A percentile compares a stretch with the other conserved stretches of the same genome.
phyloP scores from a whole-genome alignment of 2,797 vertebrate species.

The Acanthiza pusilla region DNA sequence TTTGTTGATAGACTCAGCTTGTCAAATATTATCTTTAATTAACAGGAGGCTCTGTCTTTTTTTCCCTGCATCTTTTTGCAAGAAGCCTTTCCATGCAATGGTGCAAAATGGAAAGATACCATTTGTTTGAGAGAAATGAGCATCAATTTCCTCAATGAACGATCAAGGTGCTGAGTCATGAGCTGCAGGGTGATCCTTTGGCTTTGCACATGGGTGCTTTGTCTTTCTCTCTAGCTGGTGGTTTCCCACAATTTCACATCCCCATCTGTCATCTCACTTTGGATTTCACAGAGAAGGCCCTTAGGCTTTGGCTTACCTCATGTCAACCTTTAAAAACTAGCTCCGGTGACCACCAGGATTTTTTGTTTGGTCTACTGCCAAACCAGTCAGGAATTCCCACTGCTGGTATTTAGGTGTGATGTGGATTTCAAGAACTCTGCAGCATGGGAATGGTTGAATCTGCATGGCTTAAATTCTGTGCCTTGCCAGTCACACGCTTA shows the following conservation, averaged over 20 bases:
- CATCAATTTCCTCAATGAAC: neutral
- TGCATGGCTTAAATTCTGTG: neutral
- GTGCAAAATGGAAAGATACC: neutral
- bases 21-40: neutral
- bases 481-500: neutral
- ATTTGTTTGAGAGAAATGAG: neutral
- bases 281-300: neutral
- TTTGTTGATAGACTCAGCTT: neutral
- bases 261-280: neutral
- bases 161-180: neutral
- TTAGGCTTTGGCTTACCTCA: neutral
- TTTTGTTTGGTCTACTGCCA: neutral
- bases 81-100: neutral
- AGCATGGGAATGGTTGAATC: neutral
- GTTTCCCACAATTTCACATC: neutral
- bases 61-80: neutral
- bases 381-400: neutral
- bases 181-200: neutral
- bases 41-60: neutral
- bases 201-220: neutral
- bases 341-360: neutral
- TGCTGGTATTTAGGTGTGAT: neutral
- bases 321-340: neutral
- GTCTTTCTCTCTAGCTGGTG: neutral
- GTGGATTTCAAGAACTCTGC: neutral